Conservation (phyloP, 2,888 invertebrate genomes). For the Cancer borealis region DNA sequence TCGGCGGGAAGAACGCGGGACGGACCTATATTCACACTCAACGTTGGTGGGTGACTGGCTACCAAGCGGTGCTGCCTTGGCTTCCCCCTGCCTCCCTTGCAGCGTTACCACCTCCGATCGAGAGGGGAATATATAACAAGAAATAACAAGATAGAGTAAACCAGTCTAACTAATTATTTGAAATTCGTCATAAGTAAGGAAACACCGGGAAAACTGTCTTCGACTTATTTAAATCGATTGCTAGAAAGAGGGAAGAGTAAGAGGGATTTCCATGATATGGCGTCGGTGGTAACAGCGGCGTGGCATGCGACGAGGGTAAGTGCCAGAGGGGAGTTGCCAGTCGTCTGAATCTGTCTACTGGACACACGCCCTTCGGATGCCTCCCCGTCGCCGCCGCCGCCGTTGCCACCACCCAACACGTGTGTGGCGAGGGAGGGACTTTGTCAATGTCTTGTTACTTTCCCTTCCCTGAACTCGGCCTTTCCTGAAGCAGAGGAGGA, state of each 20-base stretch:
- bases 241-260: background rate
- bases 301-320: slow-evolving; percentile 49
- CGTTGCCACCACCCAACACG: background rate
- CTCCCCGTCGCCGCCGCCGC: background rate
- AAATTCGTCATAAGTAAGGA: background rate
- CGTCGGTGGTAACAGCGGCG: slow-evolving; percentile 22
- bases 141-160: background rate
- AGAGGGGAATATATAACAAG: background rate
- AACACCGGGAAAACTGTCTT: background rate
- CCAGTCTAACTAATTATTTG: background rate
- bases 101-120: background rate
- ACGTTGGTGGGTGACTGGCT: slow-evolving; percentile 52
- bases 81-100: background rate
- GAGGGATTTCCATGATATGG: background rate
- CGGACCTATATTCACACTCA: background rate
- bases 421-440: background rate
- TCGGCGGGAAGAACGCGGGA: slow-evolving; percentile 31
- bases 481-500: background rate
- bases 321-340: slow-evolving; percentile 44
- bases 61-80: background rate
- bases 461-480: background rate
- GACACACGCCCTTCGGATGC: background rate
- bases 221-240: background rate
- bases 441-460: background rate
- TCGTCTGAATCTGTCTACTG: slow-evolving; percentile 42